Evolutionary conservation across 2,113 vertebrate genomes (phyloP), one percentile per base, ranked within the genome.

Genomic region (Erythrocercus mccallii): DNA sequence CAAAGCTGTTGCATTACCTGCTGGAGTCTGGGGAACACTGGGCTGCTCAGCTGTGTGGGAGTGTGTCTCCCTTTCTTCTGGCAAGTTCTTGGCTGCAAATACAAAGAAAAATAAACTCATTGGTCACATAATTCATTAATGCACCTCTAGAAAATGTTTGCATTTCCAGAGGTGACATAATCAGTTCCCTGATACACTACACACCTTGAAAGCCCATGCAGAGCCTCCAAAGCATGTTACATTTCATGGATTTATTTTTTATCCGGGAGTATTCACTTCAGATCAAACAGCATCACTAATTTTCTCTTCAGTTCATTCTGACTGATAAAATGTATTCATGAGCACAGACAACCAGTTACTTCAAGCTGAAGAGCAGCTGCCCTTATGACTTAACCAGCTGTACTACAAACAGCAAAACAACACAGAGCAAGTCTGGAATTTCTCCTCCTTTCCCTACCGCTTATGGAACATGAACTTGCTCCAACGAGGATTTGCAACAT

Each of bases 1-100:
- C 44, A 84, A 57, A 81, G 19, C 15, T 70, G 2, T 30, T 33
- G 10, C 22, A 51, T 42, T 98, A 99, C 99, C 98, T 98, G 98
- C 90, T 91, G 98, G 97, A 30, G 97, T 94, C 51, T 97, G 97
- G 45, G 97, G 97, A 16, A 86, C 97, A 28, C 96, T 97, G 80
- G 97, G 97, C 79, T 98, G 97, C 72, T 98, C 97, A 78, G 42
- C 97, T 42, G 84, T 7, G 11, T 91, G 95, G 38, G 95, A 94
- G 12, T 82, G 95, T 14, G 94, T 65, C 62, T 98, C 98, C 58
- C 61, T 97, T 80, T 98, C 97, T 87, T 98, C 98, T 76, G 96
- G 92, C 5, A 93, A 91, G 69, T 90, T 94, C 86, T 97, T 97
- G 66, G 96, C 98, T 98, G 96, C 44, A 95, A 96, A 91, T 17